Evolutionary conservation across 2,113 vertebrate species (phyloP).

Genomic region (Trematocara stigmaticum): DNA sequence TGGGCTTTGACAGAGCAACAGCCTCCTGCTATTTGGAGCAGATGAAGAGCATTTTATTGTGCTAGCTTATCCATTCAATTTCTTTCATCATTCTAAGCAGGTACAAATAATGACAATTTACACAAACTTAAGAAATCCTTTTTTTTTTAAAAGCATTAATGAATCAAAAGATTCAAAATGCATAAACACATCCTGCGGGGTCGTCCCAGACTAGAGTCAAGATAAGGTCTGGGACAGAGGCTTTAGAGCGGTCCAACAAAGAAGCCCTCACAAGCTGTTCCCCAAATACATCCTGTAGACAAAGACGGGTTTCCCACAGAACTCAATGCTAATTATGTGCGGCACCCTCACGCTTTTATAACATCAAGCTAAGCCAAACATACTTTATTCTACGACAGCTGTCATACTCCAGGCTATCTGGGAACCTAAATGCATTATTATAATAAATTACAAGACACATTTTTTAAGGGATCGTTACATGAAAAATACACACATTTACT

Average conservation of each 20-base stretch:
- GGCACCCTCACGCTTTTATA: neutral
- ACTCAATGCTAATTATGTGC: neutral
- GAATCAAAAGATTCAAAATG: neutral
- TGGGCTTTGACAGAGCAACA: neutral
- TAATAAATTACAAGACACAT: neutral
- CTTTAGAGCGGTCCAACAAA: neutral
- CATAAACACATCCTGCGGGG: neutral
- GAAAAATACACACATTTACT: neutral
- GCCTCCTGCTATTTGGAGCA: neutral
- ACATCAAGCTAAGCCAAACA: neutral
- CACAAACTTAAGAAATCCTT: neutral
- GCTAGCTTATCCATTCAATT: neutral
- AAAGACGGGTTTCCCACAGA: neutral
- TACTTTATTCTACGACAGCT: neutral
- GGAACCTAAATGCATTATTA: neutral
- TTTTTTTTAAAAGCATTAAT: neutral
- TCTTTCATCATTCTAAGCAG: neutral
- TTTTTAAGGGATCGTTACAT: neutral
- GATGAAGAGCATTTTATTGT: neutral
- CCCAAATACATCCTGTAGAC: neutral
- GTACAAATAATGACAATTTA: neutral
- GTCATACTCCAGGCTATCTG: neutral
- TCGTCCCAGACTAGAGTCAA: neutral
- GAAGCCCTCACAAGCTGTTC: neutral
- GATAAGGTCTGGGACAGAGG: neutral